Percentiles rank a stretch among this genome's conserved stretches.
Evolutionary conservation across 2,888 invertebrate species (phyloP).

Genomic region (Dicyrtomina minuta): DNA sequence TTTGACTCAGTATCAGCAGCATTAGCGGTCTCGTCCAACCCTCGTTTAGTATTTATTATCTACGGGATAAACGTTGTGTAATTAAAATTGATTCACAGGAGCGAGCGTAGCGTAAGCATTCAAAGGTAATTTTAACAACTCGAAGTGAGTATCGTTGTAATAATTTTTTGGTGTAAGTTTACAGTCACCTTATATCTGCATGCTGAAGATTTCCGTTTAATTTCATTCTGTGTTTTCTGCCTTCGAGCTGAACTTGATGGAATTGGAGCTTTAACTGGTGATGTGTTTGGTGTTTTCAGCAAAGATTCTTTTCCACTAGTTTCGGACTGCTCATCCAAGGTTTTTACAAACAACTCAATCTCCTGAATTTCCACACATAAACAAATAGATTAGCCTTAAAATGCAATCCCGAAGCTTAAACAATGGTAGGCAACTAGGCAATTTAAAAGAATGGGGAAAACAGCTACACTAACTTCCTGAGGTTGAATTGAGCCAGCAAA

Average conservation of each 20-base stretch:
- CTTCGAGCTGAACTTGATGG: neutral
- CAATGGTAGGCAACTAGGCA: too few species aligned
- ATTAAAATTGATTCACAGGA: too few species aligned
- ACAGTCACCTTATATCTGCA: neutral
- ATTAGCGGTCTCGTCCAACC: neutral
- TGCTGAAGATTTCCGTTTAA: neutral
- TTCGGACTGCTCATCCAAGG: neutral
- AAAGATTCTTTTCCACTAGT: neutral
- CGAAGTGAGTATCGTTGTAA: too few species aligned
- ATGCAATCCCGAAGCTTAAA: too few species aligned
- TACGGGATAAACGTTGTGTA: neutral
- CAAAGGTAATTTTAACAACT: too few species aligned
- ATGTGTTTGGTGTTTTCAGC: neutral
- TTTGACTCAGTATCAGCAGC: neutral
- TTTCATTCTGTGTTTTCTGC: neutral
- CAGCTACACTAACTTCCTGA: too few species aligned
- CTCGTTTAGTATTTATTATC: slow-evolving; percentile 15
- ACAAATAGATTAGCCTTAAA: too few species aligned
- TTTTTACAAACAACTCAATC: neutral
- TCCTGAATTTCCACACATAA: too few species aligned
- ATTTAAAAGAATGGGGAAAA: too few species aligned
- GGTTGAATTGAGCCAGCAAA: slow-evolving; percentile 18
- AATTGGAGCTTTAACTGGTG: neutral
- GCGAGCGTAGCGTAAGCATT: too few species aligned
- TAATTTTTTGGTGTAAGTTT: too few species aligned